These are phyloP conservation scores for Belgica antarctica DNA, from an alignment of 2,888 invertebrate species.

Conservation along the genomic window DNA sequence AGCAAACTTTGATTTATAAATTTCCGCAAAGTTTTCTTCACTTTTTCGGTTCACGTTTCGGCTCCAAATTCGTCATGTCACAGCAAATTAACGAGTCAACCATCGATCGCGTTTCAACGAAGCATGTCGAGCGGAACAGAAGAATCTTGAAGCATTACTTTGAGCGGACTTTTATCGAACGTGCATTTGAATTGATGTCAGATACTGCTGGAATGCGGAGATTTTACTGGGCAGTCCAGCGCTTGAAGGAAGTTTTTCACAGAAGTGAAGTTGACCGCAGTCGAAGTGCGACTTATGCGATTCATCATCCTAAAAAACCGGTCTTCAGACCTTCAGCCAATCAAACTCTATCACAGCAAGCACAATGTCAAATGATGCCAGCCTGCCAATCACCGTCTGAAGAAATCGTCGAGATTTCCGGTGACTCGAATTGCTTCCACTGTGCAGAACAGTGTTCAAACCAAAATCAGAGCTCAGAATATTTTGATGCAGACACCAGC, in stretches of 20 bases:
- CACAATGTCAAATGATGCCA: not conserved
- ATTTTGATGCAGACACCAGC: too few relatives aligned
- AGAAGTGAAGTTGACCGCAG: not conserved
- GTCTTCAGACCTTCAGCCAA: not conserved
- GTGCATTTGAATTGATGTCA: not conserved
- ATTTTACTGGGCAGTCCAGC: not conserved
- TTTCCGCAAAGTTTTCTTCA: not conserved
- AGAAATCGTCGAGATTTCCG: not conserved
- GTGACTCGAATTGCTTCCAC: too few relatives aligned
- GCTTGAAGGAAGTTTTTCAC: not conserved
- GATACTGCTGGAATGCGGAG: too few relatives aligned
- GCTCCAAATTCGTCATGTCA: not conserved
- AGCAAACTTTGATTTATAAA: conserved; percentile 33
- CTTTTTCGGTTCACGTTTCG: too few relatives aligned
- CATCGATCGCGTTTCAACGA: too few relatives aligned
- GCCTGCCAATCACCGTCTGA: not conserved
- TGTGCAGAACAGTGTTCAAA: too few relatives aligned
- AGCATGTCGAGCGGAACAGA: not conserved
- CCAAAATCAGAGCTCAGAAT: too few relatives aligned
- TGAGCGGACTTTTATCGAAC: not conserved
- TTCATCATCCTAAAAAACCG: not conserved
- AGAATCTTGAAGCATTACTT: too few relatives aligned
- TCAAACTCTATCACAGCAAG: too few relatives aligned
- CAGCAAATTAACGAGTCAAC: too few relatives aligned
- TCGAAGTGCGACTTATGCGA: not conserved